A percentile compares a stretch with the other conserved stretches of the same genome.
These are phyloP conservation scores for Myiagra hebetior DNA, from an alignment of 2,113 vertebrate genomes.

Conservation along the genomic window DNA sequence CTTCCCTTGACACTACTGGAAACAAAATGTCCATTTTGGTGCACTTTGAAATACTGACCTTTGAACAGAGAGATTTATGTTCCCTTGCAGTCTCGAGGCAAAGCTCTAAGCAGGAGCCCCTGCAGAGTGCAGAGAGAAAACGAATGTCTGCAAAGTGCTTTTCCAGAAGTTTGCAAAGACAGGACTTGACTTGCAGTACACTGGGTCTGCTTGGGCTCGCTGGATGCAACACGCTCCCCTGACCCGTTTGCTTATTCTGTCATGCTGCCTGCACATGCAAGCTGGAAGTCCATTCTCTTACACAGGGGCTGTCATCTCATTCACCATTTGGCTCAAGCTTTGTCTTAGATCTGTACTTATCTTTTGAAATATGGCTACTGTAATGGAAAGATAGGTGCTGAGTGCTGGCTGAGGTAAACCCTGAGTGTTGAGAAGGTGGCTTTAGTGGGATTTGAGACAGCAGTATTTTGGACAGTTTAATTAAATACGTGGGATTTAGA, in stretches of 20 bases:
- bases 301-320: background rate
- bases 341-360: background rate
- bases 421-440: background rate
- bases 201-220: background rate
- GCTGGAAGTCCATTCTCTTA: background rate
- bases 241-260: background rate
- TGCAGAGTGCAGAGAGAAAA: background rate
- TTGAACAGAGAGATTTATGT: slow-evolving; percentile 45
- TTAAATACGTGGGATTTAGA: background rate
- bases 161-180: background rate
- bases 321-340: background rate
- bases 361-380: background rate
- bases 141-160: background rate
- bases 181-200: slow-evolving; percentile 18
- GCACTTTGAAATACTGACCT: slow-evolving; percentile 42
- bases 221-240: background rate
- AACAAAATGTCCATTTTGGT: slow-evolving; percentile 39
- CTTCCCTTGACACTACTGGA: slow-evolving; percentile 18
- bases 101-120: slow-evolving; percentile 4
- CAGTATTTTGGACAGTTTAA: background rate
- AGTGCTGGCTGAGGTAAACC: background rate
- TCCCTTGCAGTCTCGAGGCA: background rate
- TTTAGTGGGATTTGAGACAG: background rate
- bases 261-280: background rate
- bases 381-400: background rate